phyloP scores from a whole-genome alignment of 1,140 invertebrate genomes.

The Drosophila subobscura region DNA sequence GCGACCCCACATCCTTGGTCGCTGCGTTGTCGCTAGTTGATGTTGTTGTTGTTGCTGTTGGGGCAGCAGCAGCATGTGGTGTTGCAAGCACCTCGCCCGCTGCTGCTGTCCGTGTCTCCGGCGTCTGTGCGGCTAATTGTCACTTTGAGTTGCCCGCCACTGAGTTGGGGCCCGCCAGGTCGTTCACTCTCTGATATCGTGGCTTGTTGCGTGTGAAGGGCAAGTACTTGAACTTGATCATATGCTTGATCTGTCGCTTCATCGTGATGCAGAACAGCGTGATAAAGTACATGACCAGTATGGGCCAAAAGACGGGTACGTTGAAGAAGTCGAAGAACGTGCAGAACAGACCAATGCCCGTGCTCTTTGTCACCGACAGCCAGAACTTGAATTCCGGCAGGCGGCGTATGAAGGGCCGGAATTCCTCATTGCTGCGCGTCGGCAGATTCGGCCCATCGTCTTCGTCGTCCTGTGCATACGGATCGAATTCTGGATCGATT shows the following conservation, averaged over 20 bases:
- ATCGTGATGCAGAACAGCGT: constrained; percentile 99
- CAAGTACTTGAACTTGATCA: constrained; percentile 99
- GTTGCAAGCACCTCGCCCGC: constrained; percentile 30
- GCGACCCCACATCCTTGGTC: constrained; percentile 68
- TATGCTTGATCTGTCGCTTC: constrained; percentile 99
- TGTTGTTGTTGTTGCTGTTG: constrained; percentile 37
- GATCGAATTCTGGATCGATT: constrained; percentile 98
- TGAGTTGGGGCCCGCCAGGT: constrained; percentile 54
- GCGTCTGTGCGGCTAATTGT: constrained; percentile 84
- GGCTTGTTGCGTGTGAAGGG: constrained; percentile 99
- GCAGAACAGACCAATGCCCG: constrained; percentile 94
- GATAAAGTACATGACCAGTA: constrained; percentile 99
- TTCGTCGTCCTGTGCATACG: constrained; percentile 89
- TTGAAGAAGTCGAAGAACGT: constrained; percentile 99
- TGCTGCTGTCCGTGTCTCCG: constrained; percentile 63
- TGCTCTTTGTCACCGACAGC: constrained; percentile 98
- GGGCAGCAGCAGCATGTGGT: constrained; percentile 13
- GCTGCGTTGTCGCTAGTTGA: constrained; percentile 61
- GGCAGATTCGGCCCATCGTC: constrained; percentile 96
- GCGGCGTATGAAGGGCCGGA: constrained; percentile 98
- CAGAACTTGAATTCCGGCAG: constrained; percentile 99
- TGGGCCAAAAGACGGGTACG: constrained; percentile 99
- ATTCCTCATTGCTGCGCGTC: constrained; percentile 97
- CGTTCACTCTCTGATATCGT: constrained; percentile 90
- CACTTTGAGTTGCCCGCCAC: constrained; percentile 80